Evolutionary conservation across 1,140 invertebrate genomes (phyloP).

Genomic region (Lepidotrigona ventralis): DNA sequence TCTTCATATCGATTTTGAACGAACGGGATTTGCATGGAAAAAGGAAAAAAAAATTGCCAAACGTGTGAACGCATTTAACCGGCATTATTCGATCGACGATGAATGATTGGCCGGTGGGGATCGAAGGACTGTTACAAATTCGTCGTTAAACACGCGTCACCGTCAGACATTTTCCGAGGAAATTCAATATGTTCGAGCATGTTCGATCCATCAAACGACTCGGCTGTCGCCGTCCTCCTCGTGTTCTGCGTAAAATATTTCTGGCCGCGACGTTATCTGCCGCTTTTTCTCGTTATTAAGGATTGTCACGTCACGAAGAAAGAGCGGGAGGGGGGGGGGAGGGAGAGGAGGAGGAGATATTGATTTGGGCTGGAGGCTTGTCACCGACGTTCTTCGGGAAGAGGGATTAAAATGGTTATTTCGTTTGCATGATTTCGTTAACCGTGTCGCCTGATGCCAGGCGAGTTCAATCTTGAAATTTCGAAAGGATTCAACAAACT

Average conservation of each 20-base stretch:
- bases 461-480: neutral
- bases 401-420: neutral
- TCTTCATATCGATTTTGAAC: neutral
- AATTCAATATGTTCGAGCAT: constrained; percentile 39
- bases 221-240: neutral
- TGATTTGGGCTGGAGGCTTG: neutral
- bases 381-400: neutral
- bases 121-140: constrained; percentile 31
- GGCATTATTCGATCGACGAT: constrained; percentile 1
- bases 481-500: neutral
- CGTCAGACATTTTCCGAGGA: constrained; percentile 3
- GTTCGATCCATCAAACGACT: constrained; percentile 34
- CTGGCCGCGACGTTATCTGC: neutral
- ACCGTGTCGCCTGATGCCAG: neutral
- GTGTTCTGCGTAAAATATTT: constrained; percentile 28
- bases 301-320: neutral
- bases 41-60: neutral
- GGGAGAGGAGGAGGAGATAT: neutral
- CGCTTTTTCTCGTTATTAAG: neutral
- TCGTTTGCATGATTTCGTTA: neutral
- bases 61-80: neutral
- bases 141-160: constrained; percentile 21
- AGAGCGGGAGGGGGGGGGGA: neutral
- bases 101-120: neutral
- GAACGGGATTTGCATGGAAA: neutral